Conservation (phyloP, 2,888 invertebrate species). For the Parascotia fuliginaria region DNA sequence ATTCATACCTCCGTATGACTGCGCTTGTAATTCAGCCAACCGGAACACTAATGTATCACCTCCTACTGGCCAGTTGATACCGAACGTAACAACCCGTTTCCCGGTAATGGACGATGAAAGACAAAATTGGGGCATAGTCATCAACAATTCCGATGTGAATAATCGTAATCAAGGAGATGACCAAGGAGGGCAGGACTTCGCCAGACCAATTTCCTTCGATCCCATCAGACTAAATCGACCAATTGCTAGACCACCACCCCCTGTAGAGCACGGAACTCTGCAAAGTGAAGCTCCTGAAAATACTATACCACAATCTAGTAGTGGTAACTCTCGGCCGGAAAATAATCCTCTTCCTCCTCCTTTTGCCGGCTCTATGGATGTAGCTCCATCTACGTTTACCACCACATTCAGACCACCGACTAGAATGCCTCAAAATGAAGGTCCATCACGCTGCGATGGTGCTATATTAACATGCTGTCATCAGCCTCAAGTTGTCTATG, state of each 20-base stretch:
- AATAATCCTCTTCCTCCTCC: background rate
- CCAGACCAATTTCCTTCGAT: constrained; percentile 64
- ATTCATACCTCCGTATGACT: constrained; percentile 55
- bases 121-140: constrained; percentile 68
- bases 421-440: constrained; percentile 2
- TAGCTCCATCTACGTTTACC: constrained; percentile 13
- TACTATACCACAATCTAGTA: background rate
- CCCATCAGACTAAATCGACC: constrained; percentile 53
- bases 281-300: constrained; percentile 40
- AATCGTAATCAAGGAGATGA: constrained; percentile 42
- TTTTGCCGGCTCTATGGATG: constrained; percentile 8
- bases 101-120: constrained; percentile 64
- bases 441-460: constrained; percentile 61
- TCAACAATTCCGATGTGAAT: constrained; percentile 50
- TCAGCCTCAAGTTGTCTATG: constrained; percentile 53
- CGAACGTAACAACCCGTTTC: constrained; percentile 50
- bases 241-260: constrained; percentile 52
- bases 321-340: background rate
- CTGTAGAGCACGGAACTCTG: constrained; percentile 63
- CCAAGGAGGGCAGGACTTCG: constrained; percentile 47
- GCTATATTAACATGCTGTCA: constrained; percentile 72
- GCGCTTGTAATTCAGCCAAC: constrained; percentile 53
- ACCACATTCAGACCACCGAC: background rate
- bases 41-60: constrained; percentile 12
- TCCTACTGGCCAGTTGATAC: constrained; percentile 30